Conservation (phyloP, 2,888 invertebrate genomes). For the Cactoblastis cactorum region DNA sequence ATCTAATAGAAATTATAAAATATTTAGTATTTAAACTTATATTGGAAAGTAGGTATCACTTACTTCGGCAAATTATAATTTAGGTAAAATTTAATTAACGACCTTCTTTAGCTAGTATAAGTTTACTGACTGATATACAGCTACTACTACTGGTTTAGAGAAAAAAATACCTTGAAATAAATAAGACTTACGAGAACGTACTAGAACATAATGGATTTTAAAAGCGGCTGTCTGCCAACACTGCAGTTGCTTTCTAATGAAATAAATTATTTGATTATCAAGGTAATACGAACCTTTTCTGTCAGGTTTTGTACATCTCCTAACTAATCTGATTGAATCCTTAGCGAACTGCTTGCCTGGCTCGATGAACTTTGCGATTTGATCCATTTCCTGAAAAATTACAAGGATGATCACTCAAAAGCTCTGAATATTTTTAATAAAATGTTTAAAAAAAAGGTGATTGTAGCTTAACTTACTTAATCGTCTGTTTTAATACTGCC, state of each 20-base stretch:
- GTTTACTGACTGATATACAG: too few relatives aligned
- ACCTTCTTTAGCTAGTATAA: too few relatives aligned
- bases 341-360: conserved; percentile 98
- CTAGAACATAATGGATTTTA: background rate
- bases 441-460: background rate
- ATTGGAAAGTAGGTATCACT: too few relatives aligned
- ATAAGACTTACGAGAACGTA: too few relatives aligned
- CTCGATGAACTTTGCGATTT: conserved; percentile 95
- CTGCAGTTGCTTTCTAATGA: conserved; percentile 4
- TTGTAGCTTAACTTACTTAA: conserved; percentile 12
- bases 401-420: background rate
- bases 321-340: conserved; percentile 98
- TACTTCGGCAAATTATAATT: too few relatives aligned
- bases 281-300: conserved; percentile 87
- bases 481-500: conserved; percentile 14
- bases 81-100: too few relatives aligned
- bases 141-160: too few relatives aligned
- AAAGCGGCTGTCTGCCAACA: conserved; percentile 30
- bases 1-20: too few relatives aligned
- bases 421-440: too few relatives aligned
- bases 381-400: conserved; percentile 89
- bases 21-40: too few relatives aligned
- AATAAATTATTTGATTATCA: background rate
- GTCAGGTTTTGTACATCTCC: conserved; percentile 99
- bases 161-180: too few relatives aligned